Evolutionary conservation across 2,888 invertebrate genomes (phyloP), one percentile per base, ranked within the genome.

Genomic region (Ceriagrion tenellum): DNA sequence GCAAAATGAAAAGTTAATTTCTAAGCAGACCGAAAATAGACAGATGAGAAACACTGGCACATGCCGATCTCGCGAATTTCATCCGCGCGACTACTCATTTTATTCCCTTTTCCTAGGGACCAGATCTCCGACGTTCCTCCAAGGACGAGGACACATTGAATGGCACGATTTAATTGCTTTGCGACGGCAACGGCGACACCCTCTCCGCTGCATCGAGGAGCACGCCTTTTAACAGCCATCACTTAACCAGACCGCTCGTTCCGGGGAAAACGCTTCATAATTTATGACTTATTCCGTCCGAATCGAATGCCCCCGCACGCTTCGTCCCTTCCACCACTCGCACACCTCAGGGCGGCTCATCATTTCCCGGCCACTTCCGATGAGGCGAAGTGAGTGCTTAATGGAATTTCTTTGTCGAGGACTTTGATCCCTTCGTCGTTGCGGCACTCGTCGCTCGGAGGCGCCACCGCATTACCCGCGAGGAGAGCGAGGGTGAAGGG

Each of bases 401-500:
- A 93, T 93, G 93, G 93, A 93, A 69, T 69, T 93, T 47, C 93
- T 93, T 93, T 93, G 93, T 93, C 93, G 47, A 16, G 47, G 93
- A 74, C 93, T 93, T 23, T 47, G 35, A 55, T 35, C 56, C 74
- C 55, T 59, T n/a, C 35, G 63, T n/a, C 93, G 69, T 47, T 69
- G 69, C 81, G 35, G 81, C 81, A 35, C 35, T 12, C 59, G 59
- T 63, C 63, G 69, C 69, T 18, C 6, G 30, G 81, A 35, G 81
- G 81, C 81, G 16, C 81, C 30, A 26, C 81, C 81, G 81, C 16
- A 35, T 81, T 81, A 12, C 81, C 35, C 16, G 16, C 13, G 12
- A 0, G 35, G 81, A 0, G 35, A 13, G 81, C 13, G 35, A 26
- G 74, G n/a, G 35, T 18, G 30, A 18, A 0, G 35, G 10, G 13